Evolutionary conservation across 2,113 vertebrate species (phyloP).

Genomic region (Ascaphus truei): DNA sequence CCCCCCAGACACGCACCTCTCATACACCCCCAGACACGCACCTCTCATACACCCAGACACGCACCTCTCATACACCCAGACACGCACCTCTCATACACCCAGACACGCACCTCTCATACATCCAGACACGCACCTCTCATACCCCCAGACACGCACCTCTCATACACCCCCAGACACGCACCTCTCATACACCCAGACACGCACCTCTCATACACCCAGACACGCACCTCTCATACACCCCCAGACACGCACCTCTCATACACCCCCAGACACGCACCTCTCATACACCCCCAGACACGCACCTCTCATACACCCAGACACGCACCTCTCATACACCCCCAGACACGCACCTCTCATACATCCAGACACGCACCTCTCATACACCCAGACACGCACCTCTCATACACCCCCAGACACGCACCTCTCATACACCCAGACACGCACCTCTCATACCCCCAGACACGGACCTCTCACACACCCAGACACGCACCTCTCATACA

Average conservation of each 20-base stretch:
- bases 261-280: neutral
- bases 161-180: neutral
- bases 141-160: no score
- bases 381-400: neutral
- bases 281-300: no score
- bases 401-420: slow-evolving; percentile 8
- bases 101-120: no score
- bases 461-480: neutral
- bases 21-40: neutral
- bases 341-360: neutral
- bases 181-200: neutral
- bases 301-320: neutral
- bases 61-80: neutral
- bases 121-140: neutral
- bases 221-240: neutral
- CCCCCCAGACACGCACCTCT: no score
- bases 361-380: neutral
- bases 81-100: neutral
- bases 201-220: neutral
- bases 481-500: neutral
- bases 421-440: neutral
- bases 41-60: neutral
- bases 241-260: no score
- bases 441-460: neutral
- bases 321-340: neutral